Conservation (phyloP, 2,797 vertebrate species). For the Spondyliosoma cantharus region DNA sequence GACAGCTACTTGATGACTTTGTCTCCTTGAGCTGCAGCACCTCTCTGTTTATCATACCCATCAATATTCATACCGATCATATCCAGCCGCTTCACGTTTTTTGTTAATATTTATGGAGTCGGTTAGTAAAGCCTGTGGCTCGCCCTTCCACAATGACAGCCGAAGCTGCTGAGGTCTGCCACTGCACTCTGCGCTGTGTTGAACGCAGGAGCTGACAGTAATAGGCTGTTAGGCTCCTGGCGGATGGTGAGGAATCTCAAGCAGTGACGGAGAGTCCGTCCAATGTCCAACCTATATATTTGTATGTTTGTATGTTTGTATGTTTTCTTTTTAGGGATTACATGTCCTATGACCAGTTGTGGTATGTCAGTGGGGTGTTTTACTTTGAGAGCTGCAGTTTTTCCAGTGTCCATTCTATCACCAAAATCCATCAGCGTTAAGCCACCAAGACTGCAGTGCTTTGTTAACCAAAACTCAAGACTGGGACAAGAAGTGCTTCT, state of each 20-base stretch:
- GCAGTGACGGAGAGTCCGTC: slow-evolving; percentile 38
- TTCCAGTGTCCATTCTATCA: slow-evolving; percentile 35
- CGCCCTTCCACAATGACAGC: slow-evolving; percentile 55
- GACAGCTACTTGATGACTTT: slow-evolving; percentile 67
- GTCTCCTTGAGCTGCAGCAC: slow-evolving; percentile 43
- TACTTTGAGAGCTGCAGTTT: slow-evolving; percentile 6
- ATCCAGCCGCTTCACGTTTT: slow-evolving; percentile 37
- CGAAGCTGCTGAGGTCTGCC: slow-evolving; percentile 43
- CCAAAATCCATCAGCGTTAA: slow-evolving; percentile 55
- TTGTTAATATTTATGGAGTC: slow-evolving; percentile 57
- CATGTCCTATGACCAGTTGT: slow-evolving; percentile 27
- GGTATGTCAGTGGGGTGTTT: slow-evolving; percentile 32
- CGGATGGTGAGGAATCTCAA: slow-evolving; percentile 39
- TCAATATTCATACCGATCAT: slow-evolving; percentile 68
- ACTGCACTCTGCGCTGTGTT: slow-evolving; percentile 18
- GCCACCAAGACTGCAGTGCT: slow-evolving; percentile 44
- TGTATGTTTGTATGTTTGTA: slow-evolving; percentile 25
- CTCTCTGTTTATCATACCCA: slow-evolving; percentile 43
- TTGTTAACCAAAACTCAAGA: slow-evolving; percentile 54
- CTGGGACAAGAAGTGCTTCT: slow-evolving; percentile 34
- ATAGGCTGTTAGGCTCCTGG: slow-evolving; percentile 31
- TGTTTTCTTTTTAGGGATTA: slow-evolving; percentile 37
- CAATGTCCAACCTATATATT: slow-evolving; percentile 21
- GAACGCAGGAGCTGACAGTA: slow-evolving; percentile 51
- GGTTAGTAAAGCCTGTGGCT: slow-evolving; percentile 40